These are phyloP conservation scores for Ctena decussata DNA, from an alignment of 2,888 invertebrate genomes.

Conservation along the genomic window DNA sequence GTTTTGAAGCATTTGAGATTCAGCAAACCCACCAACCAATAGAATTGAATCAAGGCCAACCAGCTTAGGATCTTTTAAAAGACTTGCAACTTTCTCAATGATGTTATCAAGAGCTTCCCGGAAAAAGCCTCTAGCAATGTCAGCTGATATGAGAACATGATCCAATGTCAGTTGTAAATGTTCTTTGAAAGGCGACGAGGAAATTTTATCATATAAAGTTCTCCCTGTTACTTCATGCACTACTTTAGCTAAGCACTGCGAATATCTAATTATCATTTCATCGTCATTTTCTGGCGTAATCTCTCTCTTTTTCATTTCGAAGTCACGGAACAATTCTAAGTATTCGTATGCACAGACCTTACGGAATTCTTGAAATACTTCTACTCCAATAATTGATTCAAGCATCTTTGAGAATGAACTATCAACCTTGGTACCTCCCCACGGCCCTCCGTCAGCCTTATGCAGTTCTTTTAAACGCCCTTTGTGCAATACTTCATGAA, in stretches of 20 bases:
- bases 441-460: not conserved
- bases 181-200: not conserved
- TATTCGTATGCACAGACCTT: not conserved
- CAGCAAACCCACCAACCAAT: not conserved
- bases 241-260: not conserved
- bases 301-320: not conserved
- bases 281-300: not conserved
- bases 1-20: not conserved
- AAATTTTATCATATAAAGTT: not conserved
- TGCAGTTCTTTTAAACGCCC: not conserved
- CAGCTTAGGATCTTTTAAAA: not conserved
- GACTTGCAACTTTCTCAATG: not conserved
- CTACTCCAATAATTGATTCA: not conserved
- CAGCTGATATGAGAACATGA: not conserved
- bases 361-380: not conserved
- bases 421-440: not conserved
- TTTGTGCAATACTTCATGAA: not conserved
- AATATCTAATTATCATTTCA: not conserved
- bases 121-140: not conserved
- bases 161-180: not conserved
- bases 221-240: not conserved
- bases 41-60: not conserved
- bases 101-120: not conserved
- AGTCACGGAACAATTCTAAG: not conserved
- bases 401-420: not conserved